Percentiles rank a stretch among this genome's conserved stretches.
phyloP scores from a whole-genome alignment of 1,140 invertebrate species.

The Sycophila sp. region DNA sequence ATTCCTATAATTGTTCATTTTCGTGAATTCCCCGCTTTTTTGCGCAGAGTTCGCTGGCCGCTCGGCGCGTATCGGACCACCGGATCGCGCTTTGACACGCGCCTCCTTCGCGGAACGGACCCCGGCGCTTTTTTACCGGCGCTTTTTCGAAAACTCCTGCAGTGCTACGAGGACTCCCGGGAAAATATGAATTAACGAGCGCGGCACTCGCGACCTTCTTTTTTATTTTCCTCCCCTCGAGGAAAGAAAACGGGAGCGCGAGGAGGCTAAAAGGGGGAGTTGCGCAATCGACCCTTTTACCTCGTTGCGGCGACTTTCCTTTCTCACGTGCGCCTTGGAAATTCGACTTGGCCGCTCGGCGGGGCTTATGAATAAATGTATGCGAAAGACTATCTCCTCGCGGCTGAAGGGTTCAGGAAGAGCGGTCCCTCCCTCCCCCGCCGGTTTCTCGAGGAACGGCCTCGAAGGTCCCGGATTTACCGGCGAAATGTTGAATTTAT shows the following conservation, averaged over 20 bases:
- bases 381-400: conserved; percentile 30
- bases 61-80: conserved; percentile 44
- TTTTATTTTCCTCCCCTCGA: too few species aligned
- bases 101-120: conserved; percentile 35
- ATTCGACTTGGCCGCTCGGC: conserved; percentile 3
- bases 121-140: conserved; percentile 6
- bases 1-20: conserved; percentile 68
- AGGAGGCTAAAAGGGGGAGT: too few species aligned
- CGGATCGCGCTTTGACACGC: conserved; percentile 34
- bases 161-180: conserved; percentile 8
- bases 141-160: conserved; percentile 19
- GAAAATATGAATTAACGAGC: too few species aligned
- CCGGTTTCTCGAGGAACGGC: conserved; percentile 43
- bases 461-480: conserved; percentile 60
- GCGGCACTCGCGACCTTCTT: too few species aligned
- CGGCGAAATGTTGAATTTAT: conserved; percentile 67
- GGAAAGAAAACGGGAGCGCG: background rate
- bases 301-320: conserved; percentile 1
- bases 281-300: conserved; percentile 16
- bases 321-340: conserved; percentile 3
- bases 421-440: conserved; percentile 30
- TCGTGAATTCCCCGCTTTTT: conserved; percentile 64
- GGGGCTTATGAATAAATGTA: conserved; percentile 35
- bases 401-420: conserved; percentile 35
- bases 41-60: conserved; percentile 55